Conservation (phyloP, 2,888 invertebrate genomes). For the Heliconius ethilla region DNA sequence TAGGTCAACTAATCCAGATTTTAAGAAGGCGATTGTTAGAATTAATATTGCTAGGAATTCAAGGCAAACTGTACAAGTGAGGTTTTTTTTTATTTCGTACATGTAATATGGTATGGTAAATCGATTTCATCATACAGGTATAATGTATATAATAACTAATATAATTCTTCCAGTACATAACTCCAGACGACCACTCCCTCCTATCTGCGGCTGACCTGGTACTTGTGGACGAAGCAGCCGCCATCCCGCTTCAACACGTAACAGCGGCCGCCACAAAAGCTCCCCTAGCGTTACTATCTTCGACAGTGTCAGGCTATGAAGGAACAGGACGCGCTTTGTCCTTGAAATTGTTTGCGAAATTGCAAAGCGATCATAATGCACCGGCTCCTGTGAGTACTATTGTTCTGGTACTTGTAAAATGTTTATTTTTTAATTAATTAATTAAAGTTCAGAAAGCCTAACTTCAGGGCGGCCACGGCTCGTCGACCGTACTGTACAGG, state of each 20-base stretch:
- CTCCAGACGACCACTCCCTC: slow-evolving; percentile 93
- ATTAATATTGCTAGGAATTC: slow-evolving; percentile 95
- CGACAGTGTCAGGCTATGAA: slow-evolving; percentile 98
- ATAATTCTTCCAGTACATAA: slow-evolving; percentile 89
- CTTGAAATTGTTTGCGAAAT: slow-evolving; percentile 95
- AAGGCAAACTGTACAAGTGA: slow-evolving; percentile 94
- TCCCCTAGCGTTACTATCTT: slow-evolving; percentile 96
- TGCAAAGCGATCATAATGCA: slow-evolving; percentile 84
- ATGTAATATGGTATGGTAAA: neutral
- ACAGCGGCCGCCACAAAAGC: slow-evolving; percentile 93
- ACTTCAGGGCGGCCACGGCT: no score
- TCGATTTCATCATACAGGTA: no score
- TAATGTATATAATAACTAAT: neutral
- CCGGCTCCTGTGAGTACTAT: slow-evolving; percentile 79
- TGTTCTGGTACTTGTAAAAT: no score
- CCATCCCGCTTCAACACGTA: slow-evolving; percentile 96
- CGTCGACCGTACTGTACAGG: no score
- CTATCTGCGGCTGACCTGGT: slow-evolving; percentile 96
- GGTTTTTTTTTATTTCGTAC: neutral
- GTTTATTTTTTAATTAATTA: no score
- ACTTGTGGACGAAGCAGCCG: slow-evolving; percentile 99
- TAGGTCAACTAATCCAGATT: slow-evolving; percentile 97
- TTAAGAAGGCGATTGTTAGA: slow-evolving; percentile 96
- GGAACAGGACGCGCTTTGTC: slow-evolving; percentile 98
- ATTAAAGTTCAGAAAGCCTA: no score